Percentiles rank a stretch among this genome's conserved stretches.
Conservation (phyloP, 2,797 vertebrate species). For the Caiman crocodilus region DNA sequence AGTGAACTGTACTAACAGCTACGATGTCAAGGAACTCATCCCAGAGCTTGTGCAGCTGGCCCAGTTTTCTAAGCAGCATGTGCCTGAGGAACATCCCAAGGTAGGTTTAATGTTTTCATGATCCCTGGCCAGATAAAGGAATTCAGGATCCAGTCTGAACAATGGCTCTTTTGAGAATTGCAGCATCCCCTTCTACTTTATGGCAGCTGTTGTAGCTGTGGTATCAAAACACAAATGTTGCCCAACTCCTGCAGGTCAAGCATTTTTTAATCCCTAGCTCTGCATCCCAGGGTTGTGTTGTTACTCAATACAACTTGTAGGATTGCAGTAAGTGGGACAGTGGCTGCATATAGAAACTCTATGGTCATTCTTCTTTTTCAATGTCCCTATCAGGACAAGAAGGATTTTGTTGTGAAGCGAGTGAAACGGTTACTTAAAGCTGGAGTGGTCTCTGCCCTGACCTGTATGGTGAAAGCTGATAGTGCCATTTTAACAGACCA, state of each 20-base stretch:
- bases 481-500: constrained; percentile 92
- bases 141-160: neutral
- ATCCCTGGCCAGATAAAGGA: neutral
- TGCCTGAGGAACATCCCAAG: constrained; percentile 97
- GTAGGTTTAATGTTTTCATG: constrained; percentile 71
- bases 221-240: neutral
- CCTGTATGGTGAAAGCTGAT: constrained; percentile 96
- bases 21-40: constrained; percentile 95
- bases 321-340: neutral
- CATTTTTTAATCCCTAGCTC: neutral
- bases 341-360: neutral
- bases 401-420: constrained; percentile 92
- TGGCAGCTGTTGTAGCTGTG: neutral
- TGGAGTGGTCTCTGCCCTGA: constrained; percentile 89
- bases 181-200: neutral
- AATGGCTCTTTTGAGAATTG: neutral
- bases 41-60: constrained; percentile 96
- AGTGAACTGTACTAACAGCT: constrained; percentile 97
- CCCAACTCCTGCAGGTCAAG: neutral
- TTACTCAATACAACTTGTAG: neutral
- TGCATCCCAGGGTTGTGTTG: neutral
- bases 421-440: constrained; percentile 92
- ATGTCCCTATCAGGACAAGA: constrained; percentile 89
- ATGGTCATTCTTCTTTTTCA: neutral
- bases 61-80: constrained; percentile 98